Percentiles rank a stretch among this genome's conserved stretches.
Conservation (phyloP, 2,797 vertebrate genomes). For the Columba guinea region DNA sequence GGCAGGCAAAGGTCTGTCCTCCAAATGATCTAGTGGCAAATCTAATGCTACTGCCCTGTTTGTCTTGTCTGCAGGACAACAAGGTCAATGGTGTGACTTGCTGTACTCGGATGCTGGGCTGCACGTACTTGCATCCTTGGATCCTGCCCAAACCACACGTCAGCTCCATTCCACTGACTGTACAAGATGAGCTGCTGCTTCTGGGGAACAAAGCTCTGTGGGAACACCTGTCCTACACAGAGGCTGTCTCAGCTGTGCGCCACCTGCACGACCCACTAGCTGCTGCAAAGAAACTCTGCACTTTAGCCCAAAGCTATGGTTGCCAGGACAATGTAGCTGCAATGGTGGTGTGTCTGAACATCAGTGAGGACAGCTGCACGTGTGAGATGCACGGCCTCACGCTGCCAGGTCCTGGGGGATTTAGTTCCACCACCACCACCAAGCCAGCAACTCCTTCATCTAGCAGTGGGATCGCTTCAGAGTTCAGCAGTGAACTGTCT, state of each 20-base stretch:
- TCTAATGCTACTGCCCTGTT: background rate
- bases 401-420: conserved; percentile 75
- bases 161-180: conserved; percentile 85
- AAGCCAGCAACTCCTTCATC: conserved; percentile 87
- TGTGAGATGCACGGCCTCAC: conserved; percentile 83
- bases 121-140: conserved; percentile 94
- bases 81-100: conserved; percentile 98
- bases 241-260: conserved; percentile 88
- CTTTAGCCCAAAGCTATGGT: conserved; percentile 95
- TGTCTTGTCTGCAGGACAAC: conserved; percentile 86
- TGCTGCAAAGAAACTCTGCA: conserved; percentile 95
- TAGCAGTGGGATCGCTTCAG: conserved; percentile 89
- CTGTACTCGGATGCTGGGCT: conserved; percentile 94
- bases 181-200: conserved; percentile 93
- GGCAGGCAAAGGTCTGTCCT: background rate
- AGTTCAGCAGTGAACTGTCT: conserved; percentile 93
- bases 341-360: conserved; percentile 87
- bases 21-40: background rate
- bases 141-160: conserved; percentile 93
- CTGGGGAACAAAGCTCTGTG: conserved; percentile 93
- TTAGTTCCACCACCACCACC: conserved; percentile 59
- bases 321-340: conserved; percentile 94
- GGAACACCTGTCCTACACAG: conserved; percentile 87
- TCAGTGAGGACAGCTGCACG: conserved; percentile 89
- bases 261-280: conserved; percentile 86